Evolutionary conservation across 2,797 vertebrate genomes (phyloP), one percentile per base, ranked within the genome.

Genomic region (Allobates femoralis): DNA sequence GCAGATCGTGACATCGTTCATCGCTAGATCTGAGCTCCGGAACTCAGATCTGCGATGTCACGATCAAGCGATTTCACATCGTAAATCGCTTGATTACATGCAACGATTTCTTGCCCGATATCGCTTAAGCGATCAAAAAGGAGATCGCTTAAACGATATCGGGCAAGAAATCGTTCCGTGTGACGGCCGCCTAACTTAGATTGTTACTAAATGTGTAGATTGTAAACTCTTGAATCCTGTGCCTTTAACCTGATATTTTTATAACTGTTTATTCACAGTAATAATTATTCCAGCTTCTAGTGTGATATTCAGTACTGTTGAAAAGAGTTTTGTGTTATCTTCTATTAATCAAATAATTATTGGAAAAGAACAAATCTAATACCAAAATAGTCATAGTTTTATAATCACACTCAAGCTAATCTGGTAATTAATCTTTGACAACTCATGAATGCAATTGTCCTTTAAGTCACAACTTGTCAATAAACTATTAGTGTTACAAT

Each of bases 391-490:
- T 64, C 41, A 76, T 66, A 32, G 58, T 41, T 56, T 5, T 85
- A 71, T 80, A 62, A 80, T 62, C 14, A 51, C 37, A 18, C 8
- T 30, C 53, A 77, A 30, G 18, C 50, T 41, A 30, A 69, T 66
- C 64, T 67, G 62, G 21, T 80, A 89, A 88, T 86, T 73, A 51
- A 89, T 34, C 30, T 82, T 21, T 79, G 34, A 53, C 11, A 85
- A 88, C 19, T 28, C 88, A 89, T 85, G 79, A 80, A 88, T 87
- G 37, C 58, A 85, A 28, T 84, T 86, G 41, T 83, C 58, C 19
- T 88, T 79, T 62, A 90, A 88, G 14, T 79, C 46, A 64, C 55
- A 77, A 88, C 11, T 74, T 80, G 67, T 89, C 74, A 90, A 83
- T 89, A 89, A 69, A 82, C 28, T 87, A 79, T 79, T 87, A 83